phyloP scores from a whole-genome alignment of 37 sponge, comb jelly and placozoan genomes.

The Ephydatia muelleri region DNA sequence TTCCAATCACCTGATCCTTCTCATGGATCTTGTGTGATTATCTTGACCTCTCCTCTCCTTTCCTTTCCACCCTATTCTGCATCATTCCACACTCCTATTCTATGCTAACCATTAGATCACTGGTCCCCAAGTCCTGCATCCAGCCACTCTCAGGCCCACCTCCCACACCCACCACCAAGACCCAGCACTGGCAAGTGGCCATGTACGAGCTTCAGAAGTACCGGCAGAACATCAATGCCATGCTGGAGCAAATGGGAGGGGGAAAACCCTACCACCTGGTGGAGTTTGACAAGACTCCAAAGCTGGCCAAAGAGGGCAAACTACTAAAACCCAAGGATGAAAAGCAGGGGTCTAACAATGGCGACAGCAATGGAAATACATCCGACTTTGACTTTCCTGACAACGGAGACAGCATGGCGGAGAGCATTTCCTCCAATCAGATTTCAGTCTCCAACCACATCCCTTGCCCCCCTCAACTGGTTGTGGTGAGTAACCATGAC shows the following conservation, averaged over 20 bases:
- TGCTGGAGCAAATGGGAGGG: constrained; percentile 37
- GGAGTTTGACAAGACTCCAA: not conserved
- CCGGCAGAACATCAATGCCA: constrained; percentile 67
- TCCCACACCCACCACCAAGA: constrained; percentile 74
- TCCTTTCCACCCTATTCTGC: not conserved
- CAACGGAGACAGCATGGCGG: not conserved
- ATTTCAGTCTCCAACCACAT: constrained; percentile 30
- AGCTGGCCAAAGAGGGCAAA: constrained; percentile 9
- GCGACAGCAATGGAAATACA: not conserved
- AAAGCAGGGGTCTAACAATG: not conserved
- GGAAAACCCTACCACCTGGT: not conserved
- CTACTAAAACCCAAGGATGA: not conserved
- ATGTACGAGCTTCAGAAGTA: constrained; percentile 77
- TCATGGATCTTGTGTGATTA: too few relatives aligned
- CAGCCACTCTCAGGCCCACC: constrained; percentile 59
- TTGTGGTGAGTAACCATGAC: constrained; percentile 40
- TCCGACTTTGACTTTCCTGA: not conserved
- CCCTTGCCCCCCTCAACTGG: constrained; percentile 48
- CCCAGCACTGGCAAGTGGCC: constrained; percentile 71
- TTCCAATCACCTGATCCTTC: too few relatives aligned
- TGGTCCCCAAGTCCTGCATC: constrained; percentile 58
- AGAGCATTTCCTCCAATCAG: not conserved
- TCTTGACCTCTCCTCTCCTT: not conserved
- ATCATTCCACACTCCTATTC: not conserved
- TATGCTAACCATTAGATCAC: constrained; percentile 20